Base-by-base conservation (phyloP, 2,797 vertebrate genomes). In the Karalla daura region DNA sequence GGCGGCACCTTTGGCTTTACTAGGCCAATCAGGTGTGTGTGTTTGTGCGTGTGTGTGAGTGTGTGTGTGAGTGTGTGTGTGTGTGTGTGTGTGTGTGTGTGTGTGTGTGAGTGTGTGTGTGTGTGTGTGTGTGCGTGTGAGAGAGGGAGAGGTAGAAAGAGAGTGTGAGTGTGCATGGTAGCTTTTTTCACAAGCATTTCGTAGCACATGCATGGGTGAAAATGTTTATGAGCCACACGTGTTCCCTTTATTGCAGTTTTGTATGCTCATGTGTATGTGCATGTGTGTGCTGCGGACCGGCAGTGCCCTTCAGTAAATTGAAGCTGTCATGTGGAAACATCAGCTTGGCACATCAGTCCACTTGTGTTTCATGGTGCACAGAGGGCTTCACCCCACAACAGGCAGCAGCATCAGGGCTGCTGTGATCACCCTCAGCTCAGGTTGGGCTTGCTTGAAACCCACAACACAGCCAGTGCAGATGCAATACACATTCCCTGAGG, bases 311-410 rank as follows among this genome's bases (percentile, higher is more conserved):
- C 39, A 6, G 81, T 88, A 85, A 86, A 88, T 89, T 61, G 55
- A 78, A 77, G 78, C 79, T 83, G 89, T 86, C 89, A 87, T 85
- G 89, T 90, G 88, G 86, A 90, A 91, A 91, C 86, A 88, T 89
- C 81, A 83, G 56, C 82, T 72, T 88, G 89, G 82, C 90, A 89
- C 81, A 82, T 85, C 84, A 88, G 88, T 91, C 91, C 81, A 67
- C 70, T 88, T 85, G 72, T 76, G 87, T 91, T 91, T 86, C 87
- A 84, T 83, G 84, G 85, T 90, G 76, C 83, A 55, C 76, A 65
- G 77, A 86, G 80, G 75, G 71, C 62, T 77, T n/a, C 70, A 21
- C 64, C 81, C 65, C 56, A 18, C 82, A 81, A 80, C 76, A 69
- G 45, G 55, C 73, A 21, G 53, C 9, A 54, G 70, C 25, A 23